phyloP scores from a whole-genome alignment of 2,113 vertebrate genomes.

The Alosa alosa region DNA sequence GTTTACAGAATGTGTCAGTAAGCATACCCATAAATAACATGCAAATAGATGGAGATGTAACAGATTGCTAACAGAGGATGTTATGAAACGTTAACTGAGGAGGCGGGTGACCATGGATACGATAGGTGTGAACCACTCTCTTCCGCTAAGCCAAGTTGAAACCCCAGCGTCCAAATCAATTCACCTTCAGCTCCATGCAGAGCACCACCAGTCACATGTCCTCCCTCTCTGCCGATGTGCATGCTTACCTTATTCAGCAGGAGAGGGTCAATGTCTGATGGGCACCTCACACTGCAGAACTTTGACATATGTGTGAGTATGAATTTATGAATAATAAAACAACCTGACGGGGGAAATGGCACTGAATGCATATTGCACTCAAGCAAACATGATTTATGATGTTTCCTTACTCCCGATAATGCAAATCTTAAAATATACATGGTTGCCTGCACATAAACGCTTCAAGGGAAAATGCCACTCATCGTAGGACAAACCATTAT shows the following conservation, averaged over 20 bases:
- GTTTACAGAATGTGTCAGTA: too few species aligned
- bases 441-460: background rate
- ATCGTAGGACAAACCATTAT: background rate
- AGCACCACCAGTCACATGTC: background rate
- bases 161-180: background rate
- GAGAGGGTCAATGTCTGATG: background rate
- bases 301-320: background rate
- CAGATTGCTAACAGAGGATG: background rate
- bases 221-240: too few species aligned
- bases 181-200: background rate
- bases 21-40: background rate
- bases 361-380: conserved; percentile 1
- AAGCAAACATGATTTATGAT: conserved; percentile 17
- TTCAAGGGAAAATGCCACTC: background rate
- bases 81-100: background rate
- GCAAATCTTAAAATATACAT: background rate
- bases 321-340: background rate
- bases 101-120: too few species aligned
- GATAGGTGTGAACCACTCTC: background rate
- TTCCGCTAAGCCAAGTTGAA: background rate
- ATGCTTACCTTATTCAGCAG: background rate
- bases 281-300: background rate
- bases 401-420: background rate
- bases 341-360: conserved; percentile 7
- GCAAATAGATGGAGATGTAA: background rate